A percentile compares a stretch with the other conserved stretches of the same genome.
These are phyloP conservation scores for Gobius niger DNA, from an alignment of 2,113 vertebrate species.

Conservation along the genomic window DNA sequence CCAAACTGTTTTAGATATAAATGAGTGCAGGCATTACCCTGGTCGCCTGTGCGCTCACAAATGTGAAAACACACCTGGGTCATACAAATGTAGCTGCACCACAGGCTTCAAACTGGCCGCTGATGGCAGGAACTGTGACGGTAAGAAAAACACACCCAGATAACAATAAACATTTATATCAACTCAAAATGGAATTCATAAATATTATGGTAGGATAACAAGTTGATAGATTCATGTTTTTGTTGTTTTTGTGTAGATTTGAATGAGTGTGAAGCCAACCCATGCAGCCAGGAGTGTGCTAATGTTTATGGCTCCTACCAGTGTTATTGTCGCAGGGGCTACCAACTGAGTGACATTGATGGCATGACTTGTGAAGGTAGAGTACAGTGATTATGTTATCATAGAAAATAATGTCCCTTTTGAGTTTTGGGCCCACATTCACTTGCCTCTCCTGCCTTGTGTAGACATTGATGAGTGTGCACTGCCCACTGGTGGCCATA, in stretches of 20 bases:
- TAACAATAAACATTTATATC: background rate
- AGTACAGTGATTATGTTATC: slow-evolving; percentile 3
- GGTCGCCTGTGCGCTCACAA: slow-evolving; percentile 94
- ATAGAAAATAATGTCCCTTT: too few relatives aligned
- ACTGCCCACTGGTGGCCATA: slow-evolving; percentile 93
- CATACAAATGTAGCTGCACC: slow-evolving; percentile 91
- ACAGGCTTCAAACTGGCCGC: slow-evolving; percentile 86
- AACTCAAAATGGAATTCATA: background rate
- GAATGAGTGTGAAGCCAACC: slow-evolving; percentile 89
- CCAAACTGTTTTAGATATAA: slow-evolving; percentile 80
- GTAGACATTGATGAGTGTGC: slow-evolving; percentile 97
- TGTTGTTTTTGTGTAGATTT: slow-evolving; percentile 72
- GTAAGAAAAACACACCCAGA: slow-evolving; percentile 60
- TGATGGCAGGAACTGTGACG: slow-evolving; percentile 89
- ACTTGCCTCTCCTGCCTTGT: background rate
- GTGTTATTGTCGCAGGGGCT: slow-evolving; percentile 96
- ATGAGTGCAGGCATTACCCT: slow-evolving; percentile 92
- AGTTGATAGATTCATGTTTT: background rate
- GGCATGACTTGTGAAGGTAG: slow-evolving; percentile 94
- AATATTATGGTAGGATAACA: too few relatives aligned
- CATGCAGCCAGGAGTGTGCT: slow-evolving; percentile 95
- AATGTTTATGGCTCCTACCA: slow-evolving; percentile 97
- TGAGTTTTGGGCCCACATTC: background rate
- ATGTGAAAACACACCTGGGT: slow-evolving; percentile 91
- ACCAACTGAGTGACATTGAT: slow-evolving; percentile 94